Evolutionary conservation across 2,888 invertebrate species (phyloP).

Genomic region (Cataglyphis altisquamis): DNA sequence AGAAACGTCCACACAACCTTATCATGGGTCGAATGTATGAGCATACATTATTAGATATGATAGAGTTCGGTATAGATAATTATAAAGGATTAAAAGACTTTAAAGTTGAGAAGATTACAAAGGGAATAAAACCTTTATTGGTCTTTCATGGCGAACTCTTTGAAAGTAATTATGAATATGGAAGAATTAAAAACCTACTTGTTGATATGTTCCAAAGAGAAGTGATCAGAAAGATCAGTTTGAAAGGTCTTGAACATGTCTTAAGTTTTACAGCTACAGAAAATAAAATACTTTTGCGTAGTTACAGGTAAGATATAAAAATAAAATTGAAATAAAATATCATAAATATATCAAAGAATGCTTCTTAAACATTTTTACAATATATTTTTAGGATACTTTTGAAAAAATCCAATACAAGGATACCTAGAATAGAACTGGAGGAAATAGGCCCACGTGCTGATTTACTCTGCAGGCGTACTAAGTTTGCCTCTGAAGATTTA

Average conservation of each 20-base stretch:
- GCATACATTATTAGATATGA: slow-evolving; percentile 96
- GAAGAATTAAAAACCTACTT: slow-evolving; percentile 94
- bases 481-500: slow-evolving; percentile 95
- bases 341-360: not conserved
- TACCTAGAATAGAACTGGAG: slow-evolving; percentile 96
- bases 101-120: slow-evolving; percentile 91
- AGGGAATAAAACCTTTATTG: slow-evolving; percentile 96
- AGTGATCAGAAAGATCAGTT: slow-evolving; percentile 92
- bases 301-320: slow-evolving; percentile 87
- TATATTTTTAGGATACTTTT: slow-evolving; percentile 90
- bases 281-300: slow-evolving; percentile 92
- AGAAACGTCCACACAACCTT: slow-evolving; percentile 97
- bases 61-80: slow-evolving; percentile 96
- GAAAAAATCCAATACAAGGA: slow-evolving; percentile 96
- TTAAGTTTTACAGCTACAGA: slow-evolving; percentile 95
- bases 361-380: not conserved
- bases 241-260: slow-evolving; percentile 98
- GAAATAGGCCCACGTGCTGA: slow-evolving; percentile 98
- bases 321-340: not conserved
- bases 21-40: slow-evolving; percentile 96
- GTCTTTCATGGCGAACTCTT: slow-evolving; percentile 97
- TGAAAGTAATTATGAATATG: slow-evolving; percentile 93
- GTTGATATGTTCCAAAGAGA: slow-evolving; percentile 97
- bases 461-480: slow-evolving; percentile 94
- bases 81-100: slow-evolving; percentile 94